Conservation (phyloP, 23 tunicate species). For the Corella eumyota region DNA sequence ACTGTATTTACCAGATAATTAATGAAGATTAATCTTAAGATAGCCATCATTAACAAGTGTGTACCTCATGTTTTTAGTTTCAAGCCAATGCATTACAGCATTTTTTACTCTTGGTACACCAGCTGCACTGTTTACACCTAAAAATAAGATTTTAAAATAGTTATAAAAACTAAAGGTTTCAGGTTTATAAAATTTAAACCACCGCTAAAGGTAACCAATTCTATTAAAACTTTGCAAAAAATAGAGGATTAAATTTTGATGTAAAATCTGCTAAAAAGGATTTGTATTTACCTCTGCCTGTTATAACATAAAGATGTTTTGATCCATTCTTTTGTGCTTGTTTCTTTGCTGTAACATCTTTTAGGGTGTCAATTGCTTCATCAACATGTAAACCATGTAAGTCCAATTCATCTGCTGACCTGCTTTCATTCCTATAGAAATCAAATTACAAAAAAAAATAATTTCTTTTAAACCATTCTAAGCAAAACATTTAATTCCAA, state of each 20-base stretch:
- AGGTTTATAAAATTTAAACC: too few species aligned
- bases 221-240: background rate
- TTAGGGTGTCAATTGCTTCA: slow-evolving; percentile 42
- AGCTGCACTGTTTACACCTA: slow-evolving; percentile 27
- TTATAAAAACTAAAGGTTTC: too few species aligned
- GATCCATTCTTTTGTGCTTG: slow-evolving; percentile 2
- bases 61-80: slow-evolving; percentile 1
- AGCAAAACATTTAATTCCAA: too few species aligned
- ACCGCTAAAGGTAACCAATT: background rate
- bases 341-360: slow-evolving; percentile 10
- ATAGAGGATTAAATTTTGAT: too few species aligned
- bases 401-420: slow-evolving; percentile 31
- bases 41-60: slow-evolving; percentile 5
- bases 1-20: too few species aligned
- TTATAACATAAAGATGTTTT: slow-evolving; percentile 21
- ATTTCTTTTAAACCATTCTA: too few species aligned
- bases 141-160: too few species aligned
- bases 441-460: too few species aligned
- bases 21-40: slow-evolving; percentile 7
- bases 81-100: slow-evolving; percentile 35
- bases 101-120: slow-evolving; percentile 29
- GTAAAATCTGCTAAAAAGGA: background rate
- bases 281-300: slow-evolving; percentile 35
- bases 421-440: slow-evolving; percentile 40
- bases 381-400: slow-evolving; percentile 50